Percentiles rank a stretch among this genome's conserved stretches.
Conservation (phyloP, 2,113 vertebrate genomes). For the Protomyctophum bolini region DNA sequence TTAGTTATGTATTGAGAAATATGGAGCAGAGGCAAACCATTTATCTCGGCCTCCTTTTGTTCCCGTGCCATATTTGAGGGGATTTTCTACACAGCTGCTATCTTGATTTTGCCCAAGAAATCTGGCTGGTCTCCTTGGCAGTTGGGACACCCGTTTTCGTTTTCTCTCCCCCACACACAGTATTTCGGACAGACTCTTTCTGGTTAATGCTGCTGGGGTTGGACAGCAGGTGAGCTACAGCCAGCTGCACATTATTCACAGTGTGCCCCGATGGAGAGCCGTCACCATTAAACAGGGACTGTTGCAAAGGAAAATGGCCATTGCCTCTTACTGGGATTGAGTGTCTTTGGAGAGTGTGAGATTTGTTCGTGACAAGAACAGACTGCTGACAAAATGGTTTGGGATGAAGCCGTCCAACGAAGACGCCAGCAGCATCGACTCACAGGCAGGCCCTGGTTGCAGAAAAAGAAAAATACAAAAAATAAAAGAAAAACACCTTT, state of each 20-base stretch:
- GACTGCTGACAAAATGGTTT: background rate
- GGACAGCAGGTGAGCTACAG: background rate
- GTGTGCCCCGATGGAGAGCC: conserved; percentile 14
- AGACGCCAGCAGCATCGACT: background rate
- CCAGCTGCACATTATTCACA: background rate
- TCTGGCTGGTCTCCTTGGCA: background rate
- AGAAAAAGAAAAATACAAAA: background rate
- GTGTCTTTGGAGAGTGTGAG: conserved; percentile 31
- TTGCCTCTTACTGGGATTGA: conserved; percentile 20
- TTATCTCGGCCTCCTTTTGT: conserved; percentile 17
- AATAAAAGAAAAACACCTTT: background rate
- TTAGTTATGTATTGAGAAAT: conserved; percentile 29
- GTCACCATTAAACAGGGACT: conserved; percentile 38
- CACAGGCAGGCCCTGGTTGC: background rate
- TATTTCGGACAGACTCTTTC: conserved; percentile 1
- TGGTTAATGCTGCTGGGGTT: background rate
- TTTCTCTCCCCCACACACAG: background rate
- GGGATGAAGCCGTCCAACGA: background rate
- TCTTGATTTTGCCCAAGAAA: conserved; percentile 20
- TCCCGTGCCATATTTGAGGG: conserved; percentile 3
- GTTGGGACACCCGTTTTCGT: conserved; percentile 1
- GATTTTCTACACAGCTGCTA: conserved; percentile 15
- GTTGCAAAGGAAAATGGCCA: conserved; percentile 20
- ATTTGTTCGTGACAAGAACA: conserved; percentile 7
- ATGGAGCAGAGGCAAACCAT: conserved; percentile 27